Conservation (phyloP, 2,888 invertebrate genomes). For the Pollenia amentaria region DNA sequence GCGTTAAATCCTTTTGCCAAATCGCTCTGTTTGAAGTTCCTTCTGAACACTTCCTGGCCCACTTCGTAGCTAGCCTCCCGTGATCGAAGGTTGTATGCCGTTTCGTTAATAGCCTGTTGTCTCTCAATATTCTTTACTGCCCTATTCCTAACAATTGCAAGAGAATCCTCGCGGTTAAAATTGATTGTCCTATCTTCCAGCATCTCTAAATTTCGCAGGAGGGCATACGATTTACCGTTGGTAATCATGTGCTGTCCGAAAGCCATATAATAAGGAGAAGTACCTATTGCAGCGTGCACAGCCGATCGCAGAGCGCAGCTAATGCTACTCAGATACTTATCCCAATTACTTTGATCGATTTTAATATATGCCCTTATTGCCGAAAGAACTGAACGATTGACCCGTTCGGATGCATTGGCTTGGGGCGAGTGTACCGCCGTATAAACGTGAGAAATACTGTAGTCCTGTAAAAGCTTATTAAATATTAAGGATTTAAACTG, state of each 20-base stretch:
- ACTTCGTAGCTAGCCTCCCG: background rate
- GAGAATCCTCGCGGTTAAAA: slow-evolving; percentile 9
- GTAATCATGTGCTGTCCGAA: slow-evolving; percentile 41
- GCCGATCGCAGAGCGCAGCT: slow-evolving; percentile 46
- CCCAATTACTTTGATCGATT: slow-evolving; percentile 44
- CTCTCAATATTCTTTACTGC: background rate
- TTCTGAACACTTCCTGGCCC: slow-evolving; percentile 3
- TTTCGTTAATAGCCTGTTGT: slow-evolving; percentile 19
- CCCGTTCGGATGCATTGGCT: slow-evolving; percentile 62
- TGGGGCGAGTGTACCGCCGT: slow-evolving; percentile 67
- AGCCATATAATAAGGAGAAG: slow-evolving; percentile 42
- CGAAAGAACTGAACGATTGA: slow-evolving; percentile 62
- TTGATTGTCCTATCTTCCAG: slow-evolving; percentile 7
- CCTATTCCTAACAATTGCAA: background rate
- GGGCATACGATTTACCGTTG: slow-evolving; percentile 25
- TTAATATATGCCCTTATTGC: slow-evolving; percentile 54
- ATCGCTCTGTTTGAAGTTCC: slow-evolving; percentile 12
- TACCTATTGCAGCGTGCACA: slow-evolving; percentile 40
- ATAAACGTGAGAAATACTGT: slow-evolving; percentile 56
- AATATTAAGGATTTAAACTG: slow-evolving; percentile 63
- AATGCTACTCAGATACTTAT: slow-evolving; percentile 46
- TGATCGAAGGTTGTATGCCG: slow-evolving; percentile 37
- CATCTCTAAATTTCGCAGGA: slow-evolving; percentile 4
- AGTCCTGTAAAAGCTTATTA: slow-evolving; percentile 52
- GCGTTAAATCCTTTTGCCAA: background rate